phyloP scores from a whole-genome alignment of 2,888 invertebrate species.

The Tenthredo notha region DNA sequence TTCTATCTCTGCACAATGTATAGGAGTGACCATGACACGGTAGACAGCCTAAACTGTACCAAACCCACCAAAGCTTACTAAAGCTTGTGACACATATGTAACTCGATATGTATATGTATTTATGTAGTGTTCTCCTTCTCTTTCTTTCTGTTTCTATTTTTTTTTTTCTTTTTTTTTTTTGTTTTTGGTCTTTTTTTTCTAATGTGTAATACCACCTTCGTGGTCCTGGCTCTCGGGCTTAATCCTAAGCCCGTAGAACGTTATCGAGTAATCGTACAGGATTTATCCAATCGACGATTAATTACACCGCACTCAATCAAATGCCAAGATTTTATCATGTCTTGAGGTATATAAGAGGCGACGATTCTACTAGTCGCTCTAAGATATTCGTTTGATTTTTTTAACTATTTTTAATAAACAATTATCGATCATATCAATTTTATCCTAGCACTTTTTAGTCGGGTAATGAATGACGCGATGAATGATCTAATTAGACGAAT shows the following conservation, averaged over 20 bases:
- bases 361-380: background rate
- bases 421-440: background rate
- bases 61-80: conserved; percentile 68
- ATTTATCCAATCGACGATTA: conserved; percentile 71
- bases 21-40: conserved; percentile 70
- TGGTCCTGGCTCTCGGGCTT: conserved; percentile 65
- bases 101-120: conserved; percentile 51
- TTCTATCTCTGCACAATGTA: conserved; percentile 53
- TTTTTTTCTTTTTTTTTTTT: conserved; percentile 9
- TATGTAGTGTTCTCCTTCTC: background rate
- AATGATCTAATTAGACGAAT: background rate
- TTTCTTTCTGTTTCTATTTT: conserved; percentile 11
- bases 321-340: conserved; percentile 58
- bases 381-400: background rate
- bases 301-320: conserved; percentile 62
- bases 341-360: background rate
- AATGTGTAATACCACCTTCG: conserved; percentile 55
- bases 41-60: conserved; percentile 40
- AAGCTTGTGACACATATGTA: conserved; percentile 71
- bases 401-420: background rate
- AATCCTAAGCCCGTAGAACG: conserved; percentile 58
- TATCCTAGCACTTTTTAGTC: background rate
- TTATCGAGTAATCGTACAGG: conserved; percentile 67
- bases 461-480: background rate
- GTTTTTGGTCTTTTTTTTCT: conserved; percentile 32